Evolutionary conservation across 2,888 invertebrate species (phyloP), one percentile per base, ranked within the genome.

Genomic region (Eupithecia vulgata): DNA sequence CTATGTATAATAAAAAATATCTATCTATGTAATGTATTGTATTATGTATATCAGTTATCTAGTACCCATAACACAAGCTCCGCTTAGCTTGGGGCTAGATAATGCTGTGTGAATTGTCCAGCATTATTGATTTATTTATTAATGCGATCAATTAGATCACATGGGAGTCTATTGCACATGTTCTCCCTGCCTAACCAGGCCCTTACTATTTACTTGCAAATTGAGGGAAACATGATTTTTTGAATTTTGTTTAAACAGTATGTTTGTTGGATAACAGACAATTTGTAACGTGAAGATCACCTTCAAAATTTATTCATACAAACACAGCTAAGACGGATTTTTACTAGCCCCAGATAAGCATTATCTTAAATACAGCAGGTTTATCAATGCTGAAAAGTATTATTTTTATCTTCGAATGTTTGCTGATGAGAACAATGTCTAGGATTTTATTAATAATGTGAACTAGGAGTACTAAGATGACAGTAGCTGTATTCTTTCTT

Each of bases 321-420:
- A 45, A 45, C 30, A 66, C 30, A 66, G 37, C 17, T 57, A 57
- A 25, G 25, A 12, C 25, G 4, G 21, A 25, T 57, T 57, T 57
- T 57, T 57, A 57, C 13, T 12, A 57, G 57, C 57, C 25, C 5
- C 25, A 25, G 57, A 57, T 57, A 57, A 57, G 25, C 13, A 57
- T 57, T 57, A 57, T 57, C 57, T 57, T 57, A 13, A 13, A 5
- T 21, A 52, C 12, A 57, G 57, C 57, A 25, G 13, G 25, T 57
- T 25, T 57, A 25, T 25, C 12, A 13, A 25, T 25, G 25, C 21
- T 25, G 10, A 21, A 21, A 61, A 17, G 17, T 61, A 34, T 17
- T 61, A 34, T 34, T 61, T 61, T 34, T 30, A 73, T 59, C 17
- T 52, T 5, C 34, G 5, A 70, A 66, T 73, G 52, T 73, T 73